phyloP scores from a whole-genome alignment of 2,888 invertebrate species.

The Laspeyria flexula region DNA sequence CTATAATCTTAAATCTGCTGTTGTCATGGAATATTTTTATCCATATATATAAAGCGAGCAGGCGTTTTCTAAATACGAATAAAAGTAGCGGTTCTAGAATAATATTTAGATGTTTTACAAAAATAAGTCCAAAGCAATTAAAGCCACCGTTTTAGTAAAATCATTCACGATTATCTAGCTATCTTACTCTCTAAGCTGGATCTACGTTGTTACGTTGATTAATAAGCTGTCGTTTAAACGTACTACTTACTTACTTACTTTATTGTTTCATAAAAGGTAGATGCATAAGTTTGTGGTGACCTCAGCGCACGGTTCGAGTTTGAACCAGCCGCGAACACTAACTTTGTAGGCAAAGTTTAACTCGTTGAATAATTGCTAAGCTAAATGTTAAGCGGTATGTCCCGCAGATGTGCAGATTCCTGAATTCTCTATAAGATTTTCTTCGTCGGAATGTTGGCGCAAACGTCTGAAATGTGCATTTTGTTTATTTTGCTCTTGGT shows the following conservation, averaged over 20 bases:
- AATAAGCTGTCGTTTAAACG: constrained; percentile 1
- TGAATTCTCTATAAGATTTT: constrained; percentile 37
- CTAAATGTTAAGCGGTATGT: constrained; percentile 50
- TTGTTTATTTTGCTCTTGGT: constrained; percentile 1
- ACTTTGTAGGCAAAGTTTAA: constrained; percentile 59
- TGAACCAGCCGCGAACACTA: constrained; percentile 48
- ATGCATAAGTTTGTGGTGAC: constrained; percentile 35
- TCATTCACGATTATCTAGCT: too few species aligned
- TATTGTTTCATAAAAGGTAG: constrained; percentile 10
- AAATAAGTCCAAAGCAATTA: neutral
- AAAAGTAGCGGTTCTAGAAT: constrained; percentile 20
- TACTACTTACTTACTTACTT: neutral
- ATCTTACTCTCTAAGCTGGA: too few species aligned
- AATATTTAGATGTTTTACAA: neutral
- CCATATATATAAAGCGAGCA: constrained; percentile 28
- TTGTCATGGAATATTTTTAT: constrained; percentile 39
- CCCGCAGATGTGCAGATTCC: constrained; percentile 45
- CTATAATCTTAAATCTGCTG: constrained; percentile 58
- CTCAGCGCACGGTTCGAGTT: constrained; percentile 42
- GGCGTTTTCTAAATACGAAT: constrained; percentile 29
- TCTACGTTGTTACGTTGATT: constrained; percentile 16
- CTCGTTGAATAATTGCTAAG: constrained; percentile 64
- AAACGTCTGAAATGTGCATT: constrained; percentile 18
- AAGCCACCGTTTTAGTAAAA: too few species aligned
- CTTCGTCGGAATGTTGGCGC: constrained; percentile 20